phyloP scores from a whole-genome alignment of 2,888 invertebrate species.

The Drosophila phalerata region DNA sequence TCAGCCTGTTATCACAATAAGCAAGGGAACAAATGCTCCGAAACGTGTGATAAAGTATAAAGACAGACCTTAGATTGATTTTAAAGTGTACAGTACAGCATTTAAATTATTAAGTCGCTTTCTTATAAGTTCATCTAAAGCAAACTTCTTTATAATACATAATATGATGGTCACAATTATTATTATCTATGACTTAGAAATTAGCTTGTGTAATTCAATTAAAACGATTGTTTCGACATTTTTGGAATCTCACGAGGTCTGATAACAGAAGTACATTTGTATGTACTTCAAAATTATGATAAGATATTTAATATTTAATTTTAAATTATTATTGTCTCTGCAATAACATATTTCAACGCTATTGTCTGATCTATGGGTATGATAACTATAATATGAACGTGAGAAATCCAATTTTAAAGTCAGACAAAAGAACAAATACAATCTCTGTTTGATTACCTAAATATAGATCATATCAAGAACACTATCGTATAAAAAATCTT shows the following conservation, averaged over 20 bases:
- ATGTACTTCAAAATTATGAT: background rate
- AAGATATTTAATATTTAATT: background rate
- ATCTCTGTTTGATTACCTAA: no score
- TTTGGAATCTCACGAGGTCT: background rate
- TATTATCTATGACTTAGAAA: background rate
- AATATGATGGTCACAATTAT: background rate
- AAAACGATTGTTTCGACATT: background rate
- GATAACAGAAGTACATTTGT: background rate
- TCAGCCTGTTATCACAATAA: conserved; percentile 18
- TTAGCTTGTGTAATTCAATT: background rate
- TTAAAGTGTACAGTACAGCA: no score
- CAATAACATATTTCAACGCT: background rate
- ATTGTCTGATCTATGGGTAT: background rate
- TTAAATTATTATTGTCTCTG: background rate
- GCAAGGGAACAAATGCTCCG: background rate
- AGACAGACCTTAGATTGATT: background rate
- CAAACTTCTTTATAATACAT: background rate
- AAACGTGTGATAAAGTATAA: conserved; percentile 12
- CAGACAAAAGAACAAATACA: background rate
- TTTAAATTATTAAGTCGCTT: background rate
- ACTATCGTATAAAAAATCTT: background rate
- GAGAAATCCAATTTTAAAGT: background rate
- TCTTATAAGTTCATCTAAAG: background rate
- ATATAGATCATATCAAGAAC: background rate
- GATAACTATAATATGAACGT: conserved; percentile 1